Evolutionary conservation across 2,888 invertebrate species (phyloP).

Genomic region (Flexamia atlantica): DNA sequence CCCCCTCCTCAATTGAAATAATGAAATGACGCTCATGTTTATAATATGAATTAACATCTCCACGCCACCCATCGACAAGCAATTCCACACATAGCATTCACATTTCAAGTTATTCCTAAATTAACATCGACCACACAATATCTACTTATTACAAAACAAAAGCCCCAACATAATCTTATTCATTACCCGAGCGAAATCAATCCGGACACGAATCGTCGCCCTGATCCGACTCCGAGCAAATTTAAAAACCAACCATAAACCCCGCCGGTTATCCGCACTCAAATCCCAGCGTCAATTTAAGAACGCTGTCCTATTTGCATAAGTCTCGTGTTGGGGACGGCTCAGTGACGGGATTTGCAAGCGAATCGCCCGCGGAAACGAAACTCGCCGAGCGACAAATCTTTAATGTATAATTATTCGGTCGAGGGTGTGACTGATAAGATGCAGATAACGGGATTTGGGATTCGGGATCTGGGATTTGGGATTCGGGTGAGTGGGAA

Average conservation of each 20-base stretch:
- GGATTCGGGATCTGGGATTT: too few species aligned
- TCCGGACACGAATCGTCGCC: neutral
- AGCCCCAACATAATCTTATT: too few species aligned
- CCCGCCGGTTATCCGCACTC: conserved; percentile 33
- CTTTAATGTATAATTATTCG: conserved; percentile 60
- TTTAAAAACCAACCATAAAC: conserved; percentile 24
- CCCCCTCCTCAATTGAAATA: too few species aligned
- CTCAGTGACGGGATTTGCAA: conserved; percentile 33
- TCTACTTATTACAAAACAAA: too few species aligned
- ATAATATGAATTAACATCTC: too few species aligned
- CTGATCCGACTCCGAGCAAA: conserved; percentile 8
- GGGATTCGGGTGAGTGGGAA: conserved; percentile 57
- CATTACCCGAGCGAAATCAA: neutral
- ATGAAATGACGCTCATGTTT: too few species aligned
- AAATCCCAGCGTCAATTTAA: conserved; percentile 38
- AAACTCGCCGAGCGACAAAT: conserved; percentile 28
- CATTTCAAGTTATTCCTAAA: too few species aligned
- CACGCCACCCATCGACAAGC: too few species aligned
- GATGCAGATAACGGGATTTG: conserved; percentile 65
- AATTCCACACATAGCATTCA: too few species aligned
- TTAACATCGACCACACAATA: too few species aligned
- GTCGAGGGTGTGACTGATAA: conserved; percentile 65
- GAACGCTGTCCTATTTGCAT: conserved; percentile 49
- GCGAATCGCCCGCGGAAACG: conserved; percentile 11
- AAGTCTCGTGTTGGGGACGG: conserved; percentile 33